phyloP scores from a whole-genome alignment of 2,888 invertebrate species.

The Sesia bembeciformis region DNA sequence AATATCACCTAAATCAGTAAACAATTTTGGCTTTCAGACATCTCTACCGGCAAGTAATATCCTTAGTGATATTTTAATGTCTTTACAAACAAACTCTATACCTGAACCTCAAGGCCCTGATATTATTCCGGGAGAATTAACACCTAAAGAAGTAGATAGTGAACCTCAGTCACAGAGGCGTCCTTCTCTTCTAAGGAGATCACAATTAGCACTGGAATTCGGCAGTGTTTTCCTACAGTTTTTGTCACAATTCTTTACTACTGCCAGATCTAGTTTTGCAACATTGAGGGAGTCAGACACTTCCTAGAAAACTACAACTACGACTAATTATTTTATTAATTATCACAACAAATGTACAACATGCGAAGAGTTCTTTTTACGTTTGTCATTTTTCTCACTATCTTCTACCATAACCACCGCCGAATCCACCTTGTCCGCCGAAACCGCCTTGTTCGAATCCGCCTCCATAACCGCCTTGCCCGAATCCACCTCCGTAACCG shows the following conservation, averaged over 20 bases:
- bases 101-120: too few relatives aligned
- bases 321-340: not conserved
- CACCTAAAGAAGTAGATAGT: not conserved
- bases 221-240: conserved; percentile 47
- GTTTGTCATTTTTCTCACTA: not conserved
- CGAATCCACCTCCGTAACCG: conserved; percentile 7
- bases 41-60: too few relatives aligned
- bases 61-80: too few relatives aligned
- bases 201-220: conserved; percentile 37
- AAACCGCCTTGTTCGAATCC: conserved; percentile 11
- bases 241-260: conserved; percentile 39
- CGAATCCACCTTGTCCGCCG: conserved; percentile 6
- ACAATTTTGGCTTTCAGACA: too few relatives aligned
- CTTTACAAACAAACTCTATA: too few relatives aligned
- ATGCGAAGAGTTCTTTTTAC: not conserved
- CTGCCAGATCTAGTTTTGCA: conserved; percentile 25
- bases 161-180: not conserved
- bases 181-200: conserved; percentile 20
- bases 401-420: not conserved
- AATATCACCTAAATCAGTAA: too few relatives aligned
- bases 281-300: not conserved
- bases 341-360: not conserved
- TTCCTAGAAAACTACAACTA: not conserved
- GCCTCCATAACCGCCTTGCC: conserved; percentile 9
- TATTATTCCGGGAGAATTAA: too few relatives aligned